These are phyloP conservation scores for Phylloscopus trochilus DNA, from an alignment of 2,113 vertebrate genomes.

Conservation along the genomic window DNA sequence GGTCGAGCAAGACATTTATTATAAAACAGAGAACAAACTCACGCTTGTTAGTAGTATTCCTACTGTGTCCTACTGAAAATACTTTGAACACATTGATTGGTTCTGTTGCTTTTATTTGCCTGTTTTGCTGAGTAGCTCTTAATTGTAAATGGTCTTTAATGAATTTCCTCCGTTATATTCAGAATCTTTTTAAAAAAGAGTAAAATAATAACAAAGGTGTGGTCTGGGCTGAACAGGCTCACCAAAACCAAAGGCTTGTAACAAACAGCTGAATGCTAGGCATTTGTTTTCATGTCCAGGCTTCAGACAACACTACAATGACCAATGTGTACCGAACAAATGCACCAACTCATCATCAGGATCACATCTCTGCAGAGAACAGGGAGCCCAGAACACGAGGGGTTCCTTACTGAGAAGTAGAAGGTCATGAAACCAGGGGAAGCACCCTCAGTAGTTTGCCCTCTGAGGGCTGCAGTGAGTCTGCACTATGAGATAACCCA, in stretches of 20 bases:
- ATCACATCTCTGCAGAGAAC: background rate
- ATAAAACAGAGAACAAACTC: background rate
- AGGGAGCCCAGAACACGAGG: background rate
- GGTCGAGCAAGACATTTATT: background rate
- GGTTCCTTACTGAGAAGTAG: background rate
- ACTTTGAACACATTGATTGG: background rate
- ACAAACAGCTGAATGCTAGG: background rate
- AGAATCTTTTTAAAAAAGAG: background rate
- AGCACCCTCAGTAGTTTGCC: background rate
- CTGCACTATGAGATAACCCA: background rate
- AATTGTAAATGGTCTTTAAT: background rate
- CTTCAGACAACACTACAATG: background rate
- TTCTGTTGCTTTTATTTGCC: background rate
- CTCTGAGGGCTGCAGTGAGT: background rate
- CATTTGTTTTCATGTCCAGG: background rate
- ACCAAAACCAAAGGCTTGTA: background rate
- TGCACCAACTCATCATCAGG: background rate
- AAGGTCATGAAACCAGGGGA: background rate
- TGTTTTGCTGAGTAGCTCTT: background rate
- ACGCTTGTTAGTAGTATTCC: background rate
- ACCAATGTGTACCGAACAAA: background rate
- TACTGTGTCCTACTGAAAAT: background rate
- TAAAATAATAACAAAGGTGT: accelerated
- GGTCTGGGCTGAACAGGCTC: background rate
- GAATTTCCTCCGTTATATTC: background rate